These are phyloP conservation scores for Diplodus puntazzo DNA, from an alignment of 2,797 vertebrate genomes.

Conservation along the genomic window DNA sequence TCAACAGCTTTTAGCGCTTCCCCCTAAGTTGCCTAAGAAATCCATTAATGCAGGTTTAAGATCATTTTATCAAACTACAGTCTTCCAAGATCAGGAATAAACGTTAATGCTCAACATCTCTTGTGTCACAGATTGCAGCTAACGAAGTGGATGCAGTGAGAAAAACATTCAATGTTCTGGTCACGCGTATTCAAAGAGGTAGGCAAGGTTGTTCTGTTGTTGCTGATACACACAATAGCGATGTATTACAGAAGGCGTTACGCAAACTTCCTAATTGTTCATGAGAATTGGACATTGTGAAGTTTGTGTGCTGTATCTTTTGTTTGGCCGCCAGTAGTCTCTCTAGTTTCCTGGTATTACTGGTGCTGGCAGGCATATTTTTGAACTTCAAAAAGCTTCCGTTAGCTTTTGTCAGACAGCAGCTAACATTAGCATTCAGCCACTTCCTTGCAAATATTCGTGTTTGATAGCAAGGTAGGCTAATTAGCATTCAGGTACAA, in stretches of 20 bases:
- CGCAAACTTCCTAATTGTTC: neutral
- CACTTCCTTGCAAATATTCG: no score
- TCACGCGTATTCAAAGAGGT: slow-evolving; percentile 72
- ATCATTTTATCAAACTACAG: neutral
- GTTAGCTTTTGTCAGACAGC: no score
- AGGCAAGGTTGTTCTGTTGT: neutral
- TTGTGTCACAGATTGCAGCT: slow-evolving; percentile 80
- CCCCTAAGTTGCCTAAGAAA: neutral
- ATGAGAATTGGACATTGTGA: neutral
- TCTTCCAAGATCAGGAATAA: neutral
- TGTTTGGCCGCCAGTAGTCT: neutral
- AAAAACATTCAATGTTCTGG: slow-evolving; percentile 77
- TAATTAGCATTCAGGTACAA: neutral
- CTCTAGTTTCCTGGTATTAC: neutral
- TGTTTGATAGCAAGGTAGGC: neutral
- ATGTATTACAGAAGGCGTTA: neutral
- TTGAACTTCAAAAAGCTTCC: neutral
- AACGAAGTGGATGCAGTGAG: slow-evolving; percentile 84
- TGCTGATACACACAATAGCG: neutral
- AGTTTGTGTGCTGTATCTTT: neutral
- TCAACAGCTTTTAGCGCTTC: neutral
- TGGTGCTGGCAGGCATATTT: neutral
- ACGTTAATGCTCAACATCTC: slow-evolving; percentile 1
- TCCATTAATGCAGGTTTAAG: neutral
- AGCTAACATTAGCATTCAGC: no score